Evolutionary conservation across 2,888 invertebrate species (phyloP).

Genomic region (Phortica okadai): DNA sequence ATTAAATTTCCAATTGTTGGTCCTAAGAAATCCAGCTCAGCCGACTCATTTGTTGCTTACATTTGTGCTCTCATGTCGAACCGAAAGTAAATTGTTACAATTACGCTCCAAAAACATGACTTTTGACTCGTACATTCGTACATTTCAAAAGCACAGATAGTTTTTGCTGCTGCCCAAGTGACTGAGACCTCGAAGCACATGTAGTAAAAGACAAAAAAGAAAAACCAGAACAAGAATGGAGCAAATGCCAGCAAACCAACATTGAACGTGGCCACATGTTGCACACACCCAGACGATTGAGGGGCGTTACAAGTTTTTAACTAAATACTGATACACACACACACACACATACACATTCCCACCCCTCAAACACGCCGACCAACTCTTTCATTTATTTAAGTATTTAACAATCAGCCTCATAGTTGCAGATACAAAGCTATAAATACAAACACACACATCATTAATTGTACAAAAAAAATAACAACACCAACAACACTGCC

Average conservation of each 20-base stretch:
- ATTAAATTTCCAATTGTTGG: no score
- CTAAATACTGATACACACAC: background rate
- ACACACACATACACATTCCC: background rate
- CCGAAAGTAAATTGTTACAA: no score
- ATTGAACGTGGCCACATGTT: constrained; percentile 26
- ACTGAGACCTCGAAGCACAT: background rate
- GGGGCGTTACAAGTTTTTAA: background rate
- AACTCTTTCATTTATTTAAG: constrained; percentile 56
- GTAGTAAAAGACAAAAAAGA: background rate
- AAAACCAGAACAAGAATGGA: background rate
- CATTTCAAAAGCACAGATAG: no score
- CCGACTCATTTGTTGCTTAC: no score
- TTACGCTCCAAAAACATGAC: no score
- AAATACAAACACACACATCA: constrained; percentile 2
- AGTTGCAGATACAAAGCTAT: background rate
- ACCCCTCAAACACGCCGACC: background rate
- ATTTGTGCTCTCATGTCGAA: no score
- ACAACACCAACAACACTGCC: background rate
- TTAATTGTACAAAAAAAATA: constrained; percentile 1
- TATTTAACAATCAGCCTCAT: constrained; percentile 62
- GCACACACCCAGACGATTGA: constrained; percentile 21
- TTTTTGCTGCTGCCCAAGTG: no score
- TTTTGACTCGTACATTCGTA: no score
- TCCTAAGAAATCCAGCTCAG: no score
- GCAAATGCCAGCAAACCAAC: background rate